These are phyloP conservation scores for Acheta domesticus DNA, from an alignment of 2,888 invertebrate genomes.

Conservation along the genomic window DNA sequence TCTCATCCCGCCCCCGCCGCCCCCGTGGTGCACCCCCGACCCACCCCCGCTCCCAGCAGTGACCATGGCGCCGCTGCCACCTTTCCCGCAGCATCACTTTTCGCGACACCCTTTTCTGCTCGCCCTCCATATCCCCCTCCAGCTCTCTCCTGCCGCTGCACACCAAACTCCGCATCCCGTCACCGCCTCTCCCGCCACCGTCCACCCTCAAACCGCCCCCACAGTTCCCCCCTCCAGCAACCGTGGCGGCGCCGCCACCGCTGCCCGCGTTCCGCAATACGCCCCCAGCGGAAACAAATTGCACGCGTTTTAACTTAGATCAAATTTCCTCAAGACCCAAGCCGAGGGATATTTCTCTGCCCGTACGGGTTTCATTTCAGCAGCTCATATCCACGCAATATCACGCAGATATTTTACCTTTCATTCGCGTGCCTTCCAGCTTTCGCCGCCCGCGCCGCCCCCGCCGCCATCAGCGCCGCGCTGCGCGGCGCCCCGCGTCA, in stretches of 20 bases:
- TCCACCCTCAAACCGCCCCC: background rate
- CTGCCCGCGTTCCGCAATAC: background rate
- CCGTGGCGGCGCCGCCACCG: background rate
- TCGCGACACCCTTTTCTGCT: too few relatives aligned
- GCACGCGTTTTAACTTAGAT: constrained; percentile 9
- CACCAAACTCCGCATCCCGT: too few relatives aligned
- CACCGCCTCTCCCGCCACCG: too few relatives aligned
- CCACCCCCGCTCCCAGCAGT: background rate
- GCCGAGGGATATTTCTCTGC: background rate
- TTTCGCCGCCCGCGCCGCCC: background rate
- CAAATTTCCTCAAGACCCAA: background rate
- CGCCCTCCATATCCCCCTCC: too few relatives aligned
- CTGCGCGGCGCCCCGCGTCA: too few relatives aligned
- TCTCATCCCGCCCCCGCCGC: too few relatives aligned
- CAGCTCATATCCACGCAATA: constrained; percentile 10
- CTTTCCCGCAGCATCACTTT: too few relatives aligned
- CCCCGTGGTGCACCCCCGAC: too few relatives aligned
- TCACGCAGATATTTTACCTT: constrained; percentile 9
- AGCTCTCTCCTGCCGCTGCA: too few relatives aligned
- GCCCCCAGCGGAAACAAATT: constrained; percentile 1
- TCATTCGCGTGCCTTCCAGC: background rate
- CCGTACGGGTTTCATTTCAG: background rate
- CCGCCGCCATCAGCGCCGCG: background rate
- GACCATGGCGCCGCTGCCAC: background rate
- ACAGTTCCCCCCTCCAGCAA: background rate